Base-by-base conservation (phyloP, 2,797 vertebrate species). In the Saxicola maurus region DNA sequence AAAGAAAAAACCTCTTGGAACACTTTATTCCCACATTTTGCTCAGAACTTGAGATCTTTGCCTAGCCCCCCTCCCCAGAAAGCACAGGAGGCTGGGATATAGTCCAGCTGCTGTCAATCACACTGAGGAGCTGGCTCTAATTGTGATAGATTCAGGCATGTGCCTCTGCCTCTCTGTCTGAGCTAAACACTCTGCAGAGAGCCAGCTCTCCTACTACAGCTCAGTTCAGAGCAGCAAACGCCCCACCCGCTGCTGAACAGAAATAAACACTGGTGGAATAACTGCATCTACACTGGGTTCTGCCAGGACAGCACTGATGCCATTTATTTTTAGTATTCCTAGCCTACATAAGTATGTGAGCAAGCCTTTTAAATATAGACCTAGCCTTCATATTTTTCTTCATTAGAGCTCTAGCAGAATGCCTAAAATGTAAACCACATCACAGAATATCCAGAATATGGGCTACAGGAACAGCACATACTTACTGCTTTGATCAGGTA, bases 311-410 rank as follows among this genome's bases (percentile, higher is more conserved):
- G 89, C 82, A 91, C 74, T 52, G 67, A 81, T 84, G 71, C 28
- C 11, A 76, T 76, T 84, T 94, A 95, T 94, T 94, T 94, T 94
- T 91, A 95, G 95, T 81, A 43, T 79, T 89, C 60, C 60, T 92
- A 95, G 80, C 87, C 92, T 79, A 95, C 93, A 92, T 85, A 93
- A 92, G 68, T 76, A 73, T 93, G 89, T 76, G 71, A 96, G 77
- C 82, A 94, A 93, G 82, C 57, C 67, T 90, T 82, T 91, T 87
- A 94, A 92, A 93, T 93, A 92, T 90, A 94, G 85, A 75, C 35
- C 23, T 46, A 93, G 87, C 31, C 59, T 91, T 91, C 82, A 43
- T 66, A 83, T 86, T 94, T 93, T 93, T 87, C 89, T 92, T 87
- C 82, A 84, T 93, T 91, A 96, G 80, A 78, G 31, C 56, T 81